Evolutionary conservation across 1,140 invertebrate genomes (phyloP).

Genomic region (Oncopodura yosiiana): DNA sequence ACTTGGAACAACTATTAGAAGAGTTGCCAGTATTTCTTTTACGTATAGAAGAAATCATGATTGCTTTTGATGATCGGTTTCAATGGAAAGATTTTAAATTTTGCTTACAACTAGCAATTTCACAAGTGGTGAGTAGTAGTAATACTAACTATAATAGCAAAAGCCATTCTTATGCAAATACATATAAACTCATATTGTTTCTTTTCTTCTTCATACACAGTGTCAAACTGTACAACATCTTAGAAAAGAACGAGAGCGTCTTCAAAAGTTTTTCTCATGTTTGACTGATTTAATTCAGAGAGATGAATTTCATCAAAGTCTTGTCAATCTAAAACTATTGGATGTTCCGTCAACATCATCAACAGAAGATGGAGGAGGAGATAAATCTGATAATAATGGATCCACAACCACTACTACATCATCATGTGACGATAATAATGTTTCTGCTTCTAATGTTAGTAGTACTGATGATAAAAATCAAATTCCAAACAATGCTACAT

Average conservation of each 20-base stretch:
- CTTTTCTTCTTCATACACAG: conserved; percentile 15
- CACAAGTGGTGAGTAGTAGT: conserved; percentile 52
- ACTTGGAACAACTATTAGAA: conserved; percentile 51
- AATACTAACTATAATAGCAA: neutral
- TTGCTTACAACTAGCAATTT: conserved; percentile 56
- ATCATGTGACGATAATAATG: neutral
- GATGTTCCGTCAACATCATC: conserved; percentile 30
- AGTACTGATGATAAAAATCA: no score
- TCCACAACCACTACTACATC: neutral
- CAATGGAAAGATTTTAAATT: conserved; percentile 61
- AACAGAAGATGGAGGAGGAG: neutral
- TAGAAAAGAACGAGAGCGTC: conserved; percentile 19
- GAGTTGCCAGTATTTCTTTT: conserved; percentile 53
- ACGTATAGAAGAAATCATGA: conserved; percentile 51
- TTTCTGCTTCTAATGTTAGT: neutral
- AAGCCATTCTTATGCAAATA: conserved; percentile 2
- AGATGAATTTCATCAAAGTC: conserved; percentile 50
- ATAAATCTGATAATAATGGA: neutral
- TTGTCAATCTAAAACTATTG: conserved; percentile 47
- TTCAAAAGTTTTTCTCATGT: conserved; percentile 29
- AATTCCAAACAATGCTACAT: no score
- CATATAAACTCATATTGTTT: neutral
- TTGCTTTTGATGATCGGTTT: conserved; percentile 52
- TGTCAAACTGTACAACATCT: conserved; percentile 33
- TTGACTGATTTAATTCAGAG: conserved; percentile 49